A percentile compares a stretch with the other conserved stretches of the same genome.
These are phyloP conservation scores for Sphenopsis melanotis DNA, from an alignment of 2,797 vertebrate species.

Conservation along the genomic window DNA sequence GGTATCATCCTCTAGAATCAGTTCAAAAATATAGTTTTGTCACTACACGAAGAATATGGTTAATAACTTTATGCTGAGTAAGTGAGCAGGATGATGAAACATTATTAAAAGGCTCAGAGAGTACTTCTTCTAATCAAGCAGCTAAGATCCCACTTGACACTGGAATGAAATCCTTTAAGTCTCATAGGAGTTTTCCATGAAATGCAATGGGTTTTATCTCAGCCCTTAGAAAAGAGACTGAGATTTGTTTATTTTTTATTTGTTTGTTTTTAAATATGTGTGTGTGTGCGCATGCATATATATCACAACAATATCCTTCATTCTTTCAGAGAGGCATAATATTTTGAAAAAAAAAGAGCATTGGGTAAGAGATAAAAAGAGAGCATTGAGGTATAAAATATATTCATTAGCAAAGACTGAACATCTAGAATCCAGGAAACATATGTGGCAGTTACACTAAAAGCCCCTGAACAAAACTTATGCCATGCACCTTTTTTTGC, in stretches of 20 bases:
- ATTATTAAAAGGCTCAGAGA: background rate
- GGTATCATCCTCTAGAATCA: background rate
- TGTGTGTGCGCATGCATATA: fast-evolving
- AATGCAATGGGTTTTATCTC: background rate
- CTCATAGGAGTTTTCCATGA: background rate
- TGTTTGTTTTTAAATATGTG: background rate
- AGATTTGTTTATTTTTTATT: background rate
- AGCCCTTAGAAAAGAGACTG: background rate
- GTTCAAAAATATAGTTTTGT: background rate
- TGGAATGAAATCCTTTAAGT: background rate
- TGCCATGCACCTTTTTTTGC: fast-evolving
- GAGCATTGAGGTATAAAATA: background rate
- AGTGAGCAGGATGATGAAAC: background rate
- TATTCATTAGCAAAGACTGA: background rate
- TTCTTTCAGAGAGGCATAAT: background rate
- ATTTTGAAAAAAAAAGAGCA: background rate
- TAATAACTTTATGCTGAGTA: background rate
- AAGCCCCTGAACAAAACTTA: background rate
- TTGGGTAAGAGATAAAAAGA: background rate
- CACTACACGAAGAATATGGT: background rate
- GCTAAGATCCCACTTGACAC: background rate
- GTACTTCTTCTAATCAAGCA: background rate
- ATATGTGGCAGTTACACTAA: background rate
- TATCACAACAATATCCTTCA: background rate
- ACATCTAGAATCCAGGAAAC: background rate